These are phyloP conservation scores for Hoplodrina blanda DNA, from an alignment of 2,888 invertebrate genomes.

Conservation along the genomic window DNA sequence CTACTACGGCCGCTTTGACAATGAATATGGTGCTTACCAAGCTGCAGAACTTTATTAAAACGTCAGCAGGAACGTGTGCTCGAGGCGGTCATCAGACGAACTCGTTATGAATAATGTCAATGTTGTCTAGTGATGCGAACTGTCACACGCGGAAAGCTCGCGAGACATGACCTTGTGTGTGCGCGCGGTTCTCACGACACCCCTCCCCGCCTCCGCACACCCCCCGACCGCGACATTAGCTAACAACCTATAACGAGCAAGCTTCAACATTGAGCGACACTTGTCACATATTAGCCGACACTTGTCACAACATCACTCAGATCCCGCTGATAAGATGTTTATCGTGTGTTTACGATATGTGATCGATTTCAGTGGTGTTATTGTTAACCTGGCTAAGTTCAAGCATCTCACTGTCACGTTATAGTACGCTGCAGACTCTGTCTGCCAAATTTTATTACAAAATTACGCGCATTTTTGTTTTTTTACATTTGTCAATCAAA, in stretches of 20 bases:
- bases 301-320: constrained; percentile 10
- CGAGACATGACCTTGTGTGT: constrained; percentile 13
- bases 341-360: constrained; percentile 27
- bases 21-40: not conserved
- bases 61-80: constrained; percentile 10
- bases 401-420: not conserved
- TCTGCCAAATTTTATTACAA: too few relatives aligned
- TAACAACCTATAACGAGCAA: not conserved
- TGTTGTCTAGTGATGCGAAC: not conserved
- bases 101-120: not conserved
- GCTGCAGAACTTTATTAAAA: constrained; percentile 14
- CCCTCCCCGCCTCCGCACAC: not conserved
- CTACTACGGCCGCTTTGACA: too few relatives aligned
- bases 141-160: not conserved
- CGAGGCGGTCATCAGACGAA: not conserved
- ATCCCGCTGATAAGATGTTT: constrained; percentile 15
- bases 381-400: not conserved
- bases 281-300: constrained; percentile 15
- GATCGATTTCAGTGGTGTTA: constrained; percentile 10
- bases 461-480: too few relatives aligned
- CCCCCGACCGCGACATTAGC: not conserved
- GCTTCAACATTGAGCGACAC: not conserved
- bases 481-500: too few relatives aligned
- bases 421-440: too few relatives aligned
- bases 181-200: constrained; percentile 1